A percentile compares a stretch with the other conserved stretches of the same genome.
These are phyloP conservation scores for Delichon dasypus DNA, from an alignment of 2,797 vertebrate species.

Conservation along the genomic window DNA sequence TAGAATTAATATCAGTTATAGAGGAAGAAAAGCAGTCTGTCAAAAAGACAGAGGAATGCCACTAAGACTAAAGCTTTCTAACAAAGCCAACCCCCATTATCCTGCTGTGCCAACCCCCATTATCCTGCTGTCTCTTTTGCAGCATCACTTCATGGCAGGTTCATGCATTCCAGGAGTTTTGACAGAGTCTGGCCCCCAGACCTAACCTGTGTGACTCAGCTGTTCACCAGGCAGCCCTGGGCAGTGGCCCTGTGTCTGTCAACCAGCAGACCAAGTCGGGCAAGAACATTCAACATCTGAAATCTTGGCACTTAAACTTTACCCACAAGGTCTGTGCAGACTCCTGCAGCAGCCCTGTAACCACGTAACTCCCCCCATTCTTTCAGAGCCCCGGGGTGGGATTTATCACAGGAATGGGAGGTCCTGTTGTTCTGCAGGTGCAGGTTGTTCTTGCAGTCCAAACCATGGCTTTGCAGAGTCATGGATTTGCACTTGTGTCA, in stretches of 20 bases:
- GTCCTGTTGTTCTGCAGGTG: not conserved
- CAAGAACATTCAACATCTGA: not conserved
- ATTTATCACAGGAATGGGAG: not conserved
- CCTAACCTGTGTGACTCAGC: not conserved
- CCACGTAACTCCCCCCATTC: fast-evolving
- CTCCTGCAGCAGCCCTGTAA: not conserved
- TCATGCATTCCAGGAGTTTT: not conserved
- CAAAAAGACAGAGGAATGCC: slow-evolving; percentile 22
- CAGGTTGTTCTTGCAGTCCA: not conserved
- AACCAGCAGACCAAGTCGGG: not conserved
- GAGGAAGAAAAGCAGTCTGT: slow-evolving; percentile 36
- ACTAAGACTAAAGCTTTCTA: slow-evolving; percentile 16
- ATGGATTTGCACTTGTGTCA: not conserved
- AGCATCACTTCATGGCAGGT: not conserved
- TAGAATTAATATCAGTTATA: not conserved
- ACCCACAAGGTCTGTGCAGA: not conserved
- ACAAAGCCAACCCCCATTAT: not conserved
- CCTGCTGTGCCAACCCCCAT: not conserved
- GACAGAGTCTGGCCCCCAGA: not conserved
- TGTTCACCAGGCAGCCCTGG: not conserved
- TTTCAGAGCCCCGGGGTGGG: not conserved
- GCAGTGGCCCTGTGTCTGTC: not conserved
- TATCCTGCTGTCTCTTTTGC: not conserved
- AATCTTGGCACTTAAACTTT: slow-evolving; percentile 1
- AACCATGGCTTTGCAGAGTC: not conserved